phyloP scores from a whole-genome alignment of 2,113 vertebrate species.

The Grammomys surdaster region DNA sequence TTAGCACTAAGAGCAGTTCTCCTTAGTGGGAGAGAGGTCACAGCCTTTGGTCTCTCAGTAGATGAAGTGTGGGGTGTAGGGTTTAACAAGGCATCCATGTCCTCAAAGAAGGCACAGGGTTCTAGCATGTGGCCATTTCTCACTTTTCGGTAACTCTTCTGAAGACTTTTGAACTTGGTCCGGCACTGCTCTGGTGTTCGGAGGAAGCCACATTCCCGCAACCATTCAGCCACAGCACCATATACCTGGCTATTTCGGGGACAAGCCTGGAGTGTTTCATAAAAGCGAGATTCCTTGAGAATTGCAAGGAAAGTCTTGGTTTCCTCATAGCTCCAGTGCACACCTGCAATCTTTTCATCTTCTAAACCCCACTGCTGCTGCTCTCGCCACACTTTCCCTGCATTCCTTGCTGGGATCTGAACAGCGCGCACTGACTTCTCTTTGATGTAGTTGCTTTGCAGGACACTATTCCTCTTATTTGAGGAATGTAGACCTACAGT shows the following conservation, averaged over 20 bases:
- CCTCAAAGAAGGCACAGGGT: conserved; percentile 83
- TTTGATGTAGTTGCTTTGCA: conserved; percentile 28
- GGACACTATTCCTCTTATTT: conserved; percentile 47
- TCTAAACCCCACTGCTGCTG: conserved; percentile 79
- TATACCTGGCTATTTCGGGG: conserved; percentile 83
- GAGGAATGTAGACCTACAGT: conserved; percentile 22
- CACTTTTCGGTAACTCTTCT: conserved; percentile 82
- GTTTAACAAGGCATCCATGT: conserved; percentile 82
- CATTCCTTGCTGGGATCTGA: conserved; percentile 45
- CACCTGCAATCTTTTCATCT: conserved; percentile 82
- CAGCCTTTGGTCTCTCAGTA: conserved; percentile 53
- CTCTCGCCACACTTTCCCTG: conserved; percentile 71
- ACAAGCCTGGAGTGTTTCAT: conserved; percentile 83
- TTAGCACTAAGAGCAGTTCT: conserved; percentile 3
- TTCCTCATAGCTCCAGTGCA: conserved; percentile 83
- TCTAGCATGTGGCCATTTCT: conserved; percentile 77
- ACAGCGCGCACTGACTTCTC: conserved; percentile 47
- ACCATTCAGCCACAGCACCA: conserved; percentile 82
- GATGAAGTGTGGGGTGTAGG: conserved; percentile 69
- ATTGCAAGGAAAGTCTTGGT: conserved; percentile 82
- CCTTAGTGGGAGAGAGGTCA: conserved; percentile 57
- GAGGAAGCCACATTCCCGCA: conserved; percentile 83
- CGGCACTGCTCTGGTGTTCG: conserved; percentile 82
- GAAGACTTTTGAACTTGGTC: conserved; percentile 84
- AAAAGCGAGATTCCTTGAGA: conserved; percentile 82